Evolutionary conservation across 2,113 vertebrate species (phyloP).

Genomic region (Leptodactylus fuscus): DNA sequence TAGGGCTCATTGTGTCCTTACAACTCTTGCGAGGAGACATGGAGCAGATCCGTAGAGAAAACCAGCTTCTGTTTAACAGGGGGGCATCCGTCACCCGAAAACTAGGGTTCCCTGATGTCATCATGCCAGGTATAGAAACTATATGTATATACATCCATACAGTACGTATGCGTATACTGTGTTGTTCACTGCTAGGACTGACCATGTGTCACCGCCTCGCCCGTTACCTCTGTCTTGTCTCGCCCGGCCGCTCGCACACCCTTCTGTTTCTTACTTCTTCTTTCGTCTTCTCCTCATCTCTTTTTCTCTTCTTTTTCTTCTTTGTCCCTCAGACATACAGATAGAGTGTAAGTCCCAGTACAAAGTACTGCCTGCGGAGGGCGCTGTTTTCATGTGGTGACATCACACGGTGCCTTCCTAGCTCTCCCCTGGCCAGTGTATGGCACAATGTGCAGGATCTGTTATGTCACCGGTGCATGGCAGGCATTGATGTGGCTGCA

Average conservation of each 20-base stretch:
- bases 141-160: too few species aligned
- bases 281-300: too few species aligned
- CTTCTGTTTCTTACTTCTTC: too few species aligned
- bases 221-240: too few species aligned
- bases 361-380: slow-evolving; percentile 57
- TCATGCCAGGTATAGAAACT: slow-evolving; percentile 89
- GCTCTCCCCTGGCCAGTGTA: not conserved
- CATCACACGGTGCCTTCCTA: not conserved
- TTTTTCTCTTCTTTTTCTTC: slow-evolving; percentile 64
- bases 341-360: slow-evolving; percentile 84
- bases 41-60: slow-evolving; percentile 93
- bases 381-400: too few species aligned
- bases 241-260: too few species aligned
- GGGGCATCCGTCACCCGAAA: slow-evolving; percentile 90
- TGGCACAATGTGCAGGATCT: not conserved
- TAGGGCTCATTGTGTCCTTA: slow-evolving; percentile 94
- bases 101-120: slow-evolving; percentile 94
- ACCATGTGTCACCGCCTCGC: too few species aligned
- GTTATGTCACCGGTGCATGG: not conserved
- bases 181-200: too few species aligned
- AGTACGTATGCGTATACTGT: too few species aligned
- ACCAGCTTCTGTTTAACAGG: slow-evolving; percentile 90
- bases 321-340: slow-evolving; percentile 82
- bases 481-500: not conserved
- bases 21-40: slow-evolving; percentile 94